These are phyloP conservation scores for Axea sp. DNA, from an alignment of 2,888 invertebrate genomes.

Conservation along the genomic window DNA sequence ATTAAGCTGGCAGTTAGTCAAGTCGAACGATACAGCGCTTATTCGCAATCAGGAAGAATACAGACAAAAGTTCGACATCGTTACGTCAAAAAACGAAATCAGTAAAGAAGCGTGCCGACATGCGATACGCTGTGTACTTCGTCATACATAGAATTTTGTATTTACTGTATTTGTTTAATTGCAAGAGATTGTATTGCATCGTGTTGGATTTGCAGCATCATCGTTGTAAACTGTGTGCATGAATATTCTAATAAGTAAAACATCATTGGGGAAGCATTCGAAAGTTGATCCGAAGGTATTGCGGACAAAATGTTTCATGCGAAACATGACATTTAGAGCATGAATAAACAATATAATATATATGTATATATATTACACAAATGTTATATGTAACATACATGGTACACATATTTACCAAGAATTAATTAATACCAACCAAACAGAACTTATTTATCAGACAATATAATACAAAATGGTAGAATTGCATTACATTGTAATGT, in stretches of 20 bases:
- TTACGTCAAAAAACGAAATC: conserved; percentile 43
- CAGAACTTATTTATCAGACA: too few relatives aligned
- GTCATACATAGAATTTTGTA: conserved; percentile 24
- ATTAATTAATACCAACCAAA: too few relatives aligned
- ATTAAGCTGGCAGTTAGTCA: conserved; percentile 37
- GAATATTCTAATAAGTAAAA: conserved; percentile 43
- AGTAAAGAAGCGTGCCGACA: conserved; percentile 30
- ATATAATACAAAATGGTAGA: too few relatives aligned
- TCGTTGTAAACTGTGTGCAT: conserved; percentile 29
- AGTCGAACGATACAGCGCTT: conserved; percentile 30
- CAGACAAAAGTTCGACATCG: conserved; percentile 35
- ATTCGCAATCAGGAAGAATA: conserved; percentile 44
- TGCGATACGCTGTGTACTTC: conserved; percentile 10
- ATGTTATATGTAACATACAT: too few relatives aligned
- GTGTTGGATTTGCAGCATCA: conserved; percentile 29
- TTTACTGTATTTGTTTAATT: conserved; percentile 37
- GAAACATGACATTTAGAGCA: too few relatives aligned
- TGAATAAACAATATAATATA: too few relatives aligned
- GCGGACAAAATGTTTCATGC: conserved; percentile 10
- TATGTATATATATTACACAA: too few relatives aligned
- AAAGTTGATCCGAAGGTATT: conserved; percentile 23
- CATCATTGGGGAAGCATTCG: conserved; percentile 32
- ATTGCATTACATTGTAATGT: neutral
- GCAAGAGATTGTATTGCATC: conserved; percentile 23
- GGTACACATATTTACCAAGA: too few relatives aligned